Conservation (phyloP, 2,797 vertebrate species). For the Dicrostonyx torquatus region DNA sequence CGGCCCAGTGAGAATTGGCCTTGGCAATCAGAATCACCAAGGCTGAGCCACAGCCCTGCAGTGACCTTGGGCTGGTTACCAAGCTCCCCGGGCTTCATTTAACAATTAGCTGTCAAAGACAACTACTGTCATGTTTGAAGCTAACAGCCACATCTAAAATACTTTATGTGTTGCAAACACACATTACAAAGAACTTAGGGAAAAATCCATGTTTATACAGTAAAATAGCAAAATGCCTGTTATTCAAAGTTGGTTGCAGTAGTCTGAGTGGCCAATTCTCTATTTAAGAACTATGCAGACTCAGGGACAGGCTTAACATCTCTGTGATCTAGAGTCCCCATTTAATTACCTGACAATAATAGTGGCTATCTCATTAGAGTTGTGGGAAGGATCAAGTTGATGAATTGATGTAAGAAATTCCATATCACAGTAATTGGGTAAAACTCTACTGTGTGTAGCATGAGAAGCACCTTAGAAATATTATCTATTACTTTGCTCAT, state of each 20-base stretch:
- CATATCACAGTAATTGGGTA: background rate
- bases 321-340: background rate
- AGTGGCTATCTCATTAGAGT: background rate
- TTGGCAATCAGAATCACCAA: background rate
- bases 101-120: background rate
- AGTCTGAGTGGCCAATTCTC: background rate
- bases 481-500: constrained; percentile 6
- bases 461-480: background rate
- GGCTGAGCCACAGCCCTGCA: background rate
- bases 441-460: background rate
- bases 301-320: background rate
- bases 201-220: background rate
- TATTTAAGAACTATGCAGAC: background rate
- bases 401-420: background rate
- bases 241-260: background rate
- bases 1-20: background rate
- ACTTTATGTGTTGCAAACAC: background rate
- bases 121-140: background rate
- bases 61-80: background rate
- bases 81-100: constrained; percentile 1
- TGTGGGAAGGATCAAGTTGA: background rate
- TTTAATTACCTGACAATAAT: background rate
- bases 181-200: background rate
- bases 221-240: background rate
- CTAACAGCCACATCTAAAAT: background rate